phyloP scores from a whole-genome alignment of 2,113 vertebrate genomes.

The Mus spicilegus region DNA sequence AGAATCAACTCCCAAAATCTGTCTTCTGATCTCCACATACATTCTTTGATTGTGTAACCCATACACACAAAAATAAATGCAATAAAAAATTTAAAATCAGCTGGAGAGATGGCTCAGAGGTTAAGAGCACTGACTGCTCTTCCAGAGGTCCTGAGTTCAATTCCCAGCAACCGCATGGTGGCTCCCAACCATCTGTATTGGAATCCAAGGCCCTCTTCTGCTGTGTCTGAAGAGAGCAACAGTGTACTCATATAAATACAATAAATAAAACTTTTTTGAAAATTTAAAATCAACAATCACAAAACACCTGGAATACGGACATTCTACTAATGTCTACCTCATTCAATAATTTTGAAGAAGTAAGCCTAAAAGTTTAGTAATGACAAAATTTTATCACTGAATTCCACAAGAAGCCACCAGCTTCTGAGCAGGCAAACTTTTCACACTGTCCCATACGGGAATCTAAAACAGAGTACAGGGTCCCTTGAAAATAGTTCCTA shows the following conservation, averaged over 20 bases:
- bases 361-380: not conserved
- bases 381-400: not conserved
- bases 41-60: not conserved
- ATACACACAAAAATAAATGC: not conserved
- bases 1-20: not conserved
- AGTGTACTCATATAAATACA: too few species aligned
- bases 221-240: too few species aligned
- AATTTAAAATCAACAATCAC: not conserved
- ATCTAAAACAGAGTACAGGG: slow-evolving; percentile 40
- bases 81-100: not conserved
- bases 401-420: slow-evolving; percentile 34
- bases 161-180: too few species aligned
- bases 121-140: too few species aligned
- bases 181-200: too few species aligned
- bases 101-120: too few species aligned
- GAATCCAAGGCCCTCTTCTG: too few species aligned
- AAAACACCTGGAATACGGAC: not conserved
- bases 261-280: not conserved
- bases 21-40: not conserved
- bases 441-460: not conserved
- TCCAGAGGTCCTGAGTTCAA: too few species aligned
- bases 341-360: not conserved
- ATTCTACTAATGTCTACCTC: not conserved
- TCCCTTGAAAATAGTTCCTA: not conserved
- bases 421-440: slow-evolving; percentile 25